Evolutionary conservation across 2,888 invertebrate species (phyloP), one percentile per base, ranked within the genome.

Genomic region (Cryptocephalus primarius): DNA sequence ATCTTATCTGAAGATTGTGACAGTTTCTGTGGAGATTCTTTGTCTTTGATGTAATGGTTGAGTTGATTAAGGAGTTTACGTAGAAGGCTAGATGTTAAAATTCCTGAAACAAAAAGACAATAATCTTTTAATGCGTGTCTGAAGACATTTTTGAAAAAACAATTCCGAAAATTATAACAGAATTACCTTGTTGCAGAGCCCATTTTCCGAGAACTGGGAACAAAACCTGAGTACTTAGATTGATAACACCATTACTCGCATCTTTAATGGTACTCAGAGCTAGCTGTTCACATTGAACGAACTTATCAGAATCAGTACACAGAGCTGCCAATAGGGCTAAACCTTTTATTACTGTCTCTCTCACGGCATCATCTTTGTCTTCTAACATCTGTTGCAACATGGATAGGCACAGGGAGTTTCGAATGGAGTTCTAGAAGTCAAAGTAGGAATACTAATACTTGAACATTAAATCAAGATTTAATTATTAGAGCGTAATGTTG

Each of bases 381-480:
- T 83, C 82, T 46, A 82, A 63, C 78, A 85, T 78, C 69, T 85
- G 84, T 59, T 82, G 80, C 34, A 85, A 67, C 77, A 85, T 83
- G 9, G 83, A 82, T 40, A 84, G 68, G 62, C 84, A 75, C 33
- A 84, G 66, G 0, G 83, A 85, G 59, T 81, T 80, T 34, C 82
- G 70, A 38, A 83, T 76, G 38, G 76, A 74, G 59, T 73, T 73
- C 71, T 78, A 22, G 3, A 22, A 22, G 61, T 32, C 68, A 65
- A 47, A 48, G 2, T 9, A 40, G 8, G 10, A n/a, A 33, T 22
- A 22, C 6, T 22, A 22, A 22, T 22, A 22, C 6, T 22, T 22
- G 22, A 6, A 39, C 36, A 43, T 41, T 44, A 34, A 38, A 6
- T 40, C 6, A 44, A n/a, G 31, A 49, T 10, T 12, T 32, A 32